These are phyloP conservation scores for Elephas maximus DNA, from an alignment of 2,113 vertebrate genomes.

Conservation along the genomic window DNA sequence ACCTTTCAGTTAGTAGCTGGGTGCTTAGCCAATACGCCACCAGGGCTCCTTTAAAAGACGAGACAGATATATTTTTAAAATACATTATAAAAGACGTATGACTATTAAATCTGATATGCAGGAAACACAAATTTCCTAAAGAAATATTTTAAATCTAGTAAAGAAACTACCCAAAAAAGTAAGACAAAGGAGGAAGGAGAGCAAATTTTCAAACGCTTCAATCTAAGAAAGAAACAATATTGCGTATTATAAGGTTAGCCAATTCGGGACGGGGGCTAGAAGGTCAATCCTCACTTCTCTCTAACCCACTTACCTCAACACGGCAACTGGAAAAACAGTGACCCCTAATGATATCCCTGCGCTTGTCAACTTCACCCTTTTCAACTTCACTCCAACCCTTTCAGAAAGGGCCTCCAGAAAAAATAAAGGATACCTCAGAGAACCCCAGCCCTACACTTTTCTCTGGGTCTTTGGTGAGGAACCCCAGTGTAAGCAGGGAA, in stretches of 20 bases:
- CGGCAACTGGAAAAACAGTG: neutral
- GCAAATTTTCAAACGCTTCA: neutral
- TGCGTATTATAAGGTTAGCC: neutral
- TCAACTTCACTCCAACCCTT: neutral
- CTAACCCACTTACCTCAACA: neutral
- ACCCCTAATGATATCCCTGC: neutral
- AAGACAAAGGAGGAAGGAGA: neutral
- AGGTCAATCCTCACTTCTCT: neutral
- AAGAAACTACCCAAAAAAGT: neutral
- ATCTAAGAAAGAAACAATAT: constrained; percentile 24
- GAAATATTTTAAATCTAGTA: constrained; percentile 50
- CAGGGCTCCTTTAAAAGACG: neutral
- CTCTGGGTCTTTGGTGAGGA: neutral
- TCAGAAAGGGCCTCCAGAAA: neutral
- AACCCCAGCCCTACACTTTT: neutral
- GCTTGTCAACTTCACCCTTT: neutral
- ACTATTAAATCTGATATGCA: constrained; percentile 2
- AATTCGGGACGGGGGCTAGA: neutral
- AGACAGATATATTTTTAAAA: neutral
- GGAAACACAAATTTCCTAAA: constrained; percentile 48
- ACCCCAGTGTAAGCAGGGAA: neutral
- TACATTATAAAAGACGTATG: constrained; percentile 39
- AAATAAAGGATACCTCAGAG: neutral
- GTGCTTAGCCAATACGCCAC: neutral
- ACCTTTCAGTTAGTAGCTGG: neutral